Conservation (phyloP, 2,797 vertebrate species). For the Mormyrus proboscirostris region DNA sequence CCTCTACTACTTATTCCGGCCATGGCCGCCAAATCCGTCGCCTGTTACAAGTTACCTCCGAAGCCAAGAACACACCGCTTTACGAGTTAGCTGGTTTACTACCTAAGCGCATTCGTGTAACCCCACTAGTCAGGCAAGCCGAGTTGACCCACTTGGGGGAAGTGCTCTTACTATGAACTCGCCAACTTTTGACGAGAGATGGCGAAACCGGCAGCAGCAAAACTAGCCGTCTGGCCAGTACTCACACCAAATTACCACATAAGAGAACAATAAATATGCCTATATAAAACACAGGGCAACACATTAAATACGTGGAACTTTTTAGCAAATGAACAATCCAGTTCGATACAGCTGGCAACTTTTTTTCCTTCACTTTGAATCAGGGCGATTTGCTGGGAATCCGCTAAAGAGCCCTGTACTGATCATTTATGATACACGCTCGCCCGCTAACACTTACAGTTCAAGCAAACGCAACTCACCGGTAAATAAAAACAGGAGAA, state of each 20-base stretch:
- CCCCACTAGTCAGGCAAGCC: background rate
- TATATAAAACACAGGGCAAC: background rate
- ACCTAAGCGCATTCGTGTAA: background rate
- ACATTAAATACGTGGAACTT: background rate
- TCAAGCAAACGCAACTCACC: constrained; percentile 51
- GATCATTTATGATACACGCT: no score
- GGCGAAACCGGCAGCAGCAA: background rate
- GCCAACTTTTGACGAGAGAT: background rate
- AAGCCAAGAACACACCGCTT: background rate
- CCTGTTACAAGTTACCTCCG: background rate
- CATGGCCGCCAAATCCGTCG: background rate
- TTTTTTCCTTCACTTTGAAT: background rate
- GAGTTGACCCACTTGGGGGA: background rate
- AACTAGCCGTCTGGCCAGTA: background rate
- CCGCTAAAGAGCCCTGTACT: background rate
- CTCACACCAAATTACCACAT: background rate
- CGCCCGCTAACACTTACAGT: background rate
- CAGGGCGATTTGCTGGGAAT: background rate
- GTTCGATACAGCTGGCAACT: background rate
- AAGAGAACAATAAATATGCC: background rate
- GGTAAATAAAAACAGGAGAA: constrained; percentile 47
- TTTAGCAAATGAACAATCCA: background rate
- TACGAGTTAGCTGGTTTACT: background rate
- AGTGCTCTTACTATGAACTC: background rate
- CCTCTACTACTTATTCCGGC: background rate